These are phyloP conservation scores for Thalassoma bifasciatum DNA, from an alignment of 2,113 vertebrate genomes.

Conservation along the genomic window DNA sequence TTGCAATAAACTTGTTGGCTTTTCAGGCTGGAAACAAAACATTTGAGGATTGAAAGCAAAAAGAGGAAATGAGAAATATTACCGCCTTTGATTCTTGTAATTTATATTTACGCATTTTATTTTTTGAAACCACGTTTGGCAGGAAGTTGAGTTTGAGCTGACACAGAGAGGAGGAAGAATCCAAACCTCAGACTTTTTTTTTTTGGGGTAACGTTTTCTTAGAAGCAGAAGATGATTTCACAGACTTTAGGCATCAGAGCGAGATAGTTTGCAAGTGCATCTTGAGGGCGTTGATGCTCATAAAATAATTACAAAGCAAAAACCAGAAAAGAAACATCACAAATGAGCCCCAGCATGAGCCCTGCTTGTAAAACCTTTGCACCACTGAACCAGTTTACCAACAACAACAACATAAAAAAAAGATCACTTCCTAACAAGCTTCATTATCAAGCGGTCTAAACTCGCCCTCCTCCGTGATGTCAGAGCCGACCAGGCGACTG, in stretches of 20 bases:
- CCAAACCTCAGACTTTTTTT: conserved; percentile 16
- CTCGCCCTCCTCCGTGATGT: background rate
- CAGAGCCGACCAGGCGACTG: conserved; percentile 17
- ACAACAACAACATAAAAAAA: conserved; percentile 9
- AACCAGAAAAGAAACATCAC: background rate
- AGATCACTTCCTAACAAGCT: conserved; percentile 3
- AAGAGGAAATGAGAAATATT: conserved; percentile 33
- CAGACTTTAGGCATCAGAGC: too few species aligned
- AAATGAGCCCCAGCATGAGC: background rate
- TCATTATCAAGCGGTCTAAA: conserved; percentile 33
- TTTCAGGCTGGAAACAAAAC: background rate
- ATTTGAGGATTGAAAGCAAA: conserved; percentile 12
- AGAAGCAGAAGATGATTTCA: conserved; percentile 28
- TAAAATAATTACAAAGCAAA: background rate
- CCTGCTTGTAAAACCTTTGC: background rate
- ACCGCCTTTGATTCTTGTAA: conserved; percentile 12
- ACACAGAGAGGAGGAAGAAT: conserved; percentile 13
- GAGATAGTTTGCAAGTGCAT: conserved; percentile 2
- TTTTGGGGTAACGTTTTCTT: conserved; percentile 23
- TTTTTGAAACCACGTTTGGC: conserved; percentile 32
- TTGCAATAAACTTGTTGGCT: conserved; percentile 2
- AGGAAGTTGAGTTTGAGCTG: background rate
- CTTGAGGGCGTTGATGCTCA: background rate
- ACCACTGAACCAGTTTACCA: background rate
- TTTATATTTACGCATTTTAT: conserved; percentile 22